phyloP scores from a whole-genome alignment of 2,113 vertebrate genomes.

The Tachysurus fulvidraco region DNA sequence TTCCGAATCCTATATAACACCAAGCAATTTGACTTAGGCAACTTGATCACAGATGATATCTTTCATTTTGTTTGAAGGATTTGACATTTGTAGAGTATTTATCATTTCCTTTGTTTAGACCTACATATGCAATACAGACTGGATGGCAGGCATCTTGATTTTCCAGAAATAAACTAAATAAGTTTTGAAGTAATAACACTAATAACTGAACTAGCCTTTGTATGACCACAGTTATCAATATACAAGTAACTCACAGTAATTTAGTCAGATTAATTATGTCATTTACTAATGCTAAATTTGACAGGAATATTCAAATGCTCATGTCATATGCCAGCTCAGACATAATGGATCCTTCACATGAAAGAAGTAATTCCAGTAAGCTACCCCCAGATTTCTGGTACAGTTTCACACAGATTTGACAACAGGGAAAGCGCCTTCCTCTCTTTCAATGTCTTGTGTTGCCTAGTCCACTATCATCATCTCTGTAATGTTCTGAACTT shows the following conservation, averaged over 20 bases:
- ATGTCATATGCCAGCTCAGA: background rate
- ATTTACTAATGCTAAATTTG: background rate
- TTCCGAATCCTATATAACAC: background rate
- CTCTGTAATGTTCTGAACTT: background rate
- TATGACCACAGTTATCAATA: background rate
- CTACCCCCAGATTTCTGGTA: background rate
- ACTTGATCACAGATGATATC: background rate
- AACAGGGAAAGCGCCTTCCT: background rate
- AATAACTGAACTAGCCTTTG: background rate
- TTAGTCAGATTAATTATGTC: background rate
- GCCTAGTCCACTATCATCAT: background rate
- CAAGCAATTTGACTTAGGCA: constrained; percentile 23
- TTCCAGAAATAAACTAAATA: constrained; percentile 1
- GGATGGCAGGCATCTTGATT: background rate
- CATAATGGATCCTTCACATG: background rate
- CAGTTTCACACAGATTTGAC: background rate
- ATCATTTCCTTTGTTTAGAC: background rate
- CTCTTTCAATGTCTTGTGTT: background rate
- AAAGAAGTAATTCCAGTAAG: background rate
- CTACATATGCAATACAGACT: background rate
- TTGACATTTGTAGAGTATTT: constrained; percentile 21
- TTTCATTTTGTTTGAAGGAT: constrained; percentile 18
- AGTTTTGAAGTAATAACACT: background rate
- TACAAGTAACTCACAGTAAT: background rate
- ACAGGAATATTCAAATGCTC: background rate